Percentiles rank a stretch among this genome's conserved stretches.
phyloP scores from a whole-genome alignment of 2,797 vertebrate species.

The Echiichthys vipera region DNA sequence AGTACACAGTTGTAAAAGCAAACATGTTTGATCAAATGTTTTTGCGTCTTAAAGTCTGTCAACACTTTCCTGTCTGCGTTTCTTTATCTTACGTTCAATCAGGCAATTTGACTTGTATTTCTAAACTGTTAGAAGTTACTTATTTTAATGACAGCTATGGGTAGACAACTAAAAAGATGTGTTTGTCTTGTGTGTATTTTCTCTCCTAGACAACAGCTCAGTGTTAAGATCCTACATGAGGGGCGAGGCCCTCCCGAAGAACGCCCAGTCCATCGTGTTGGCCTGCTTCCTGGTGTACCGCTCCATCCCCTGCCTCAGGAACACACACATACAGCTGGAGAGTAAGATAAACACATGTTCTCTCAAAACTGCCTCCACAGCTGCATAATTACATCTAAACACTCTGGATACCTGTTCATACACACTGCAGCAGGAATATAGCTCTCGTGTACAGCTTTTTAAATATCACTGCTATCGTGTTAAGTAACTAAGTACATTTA shows the following conservation, averaged over 20 bases:
- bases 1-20: not conserved
- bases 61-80: not conserved
- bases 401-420: not conserved
- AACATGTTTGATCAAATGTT: not conserved
- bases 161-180: not conserved
- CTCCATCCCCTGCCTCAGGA: constrained; percentile 88
- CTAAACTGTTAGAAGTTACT: no score
- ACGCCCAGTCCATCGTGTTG: constrained; percentile 84
- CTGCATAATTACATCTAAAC: constrained; percentile 10
- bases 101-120: not conserved
- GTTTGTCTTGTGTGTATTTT: constrained; percentile 1
- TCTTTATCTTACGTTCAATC: not conserved
- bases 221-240: constrained; percentile 88
- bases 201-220: constrained; percentile 85
- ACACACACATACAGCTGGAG: constrained; percentile 78
- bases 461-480: not conserved
- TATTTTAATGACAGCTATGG: not conserved
- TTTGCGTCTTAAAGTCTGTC: not conserved
- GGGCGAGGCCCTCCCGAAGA: constrained; percentile 79
- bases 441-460: not conserved
- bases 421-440: not conserved
- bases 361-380: not conserved
- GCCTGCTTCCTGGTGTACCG: constrained; percentile 95
- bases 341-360: constrained; percentile 61
- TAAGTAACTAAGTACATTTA: not conserved